These are phyloP conservation scores for Murina feae DNA, from an alignment of 2,113 vertebrate species.

Conservation along the genomic window DNA sequence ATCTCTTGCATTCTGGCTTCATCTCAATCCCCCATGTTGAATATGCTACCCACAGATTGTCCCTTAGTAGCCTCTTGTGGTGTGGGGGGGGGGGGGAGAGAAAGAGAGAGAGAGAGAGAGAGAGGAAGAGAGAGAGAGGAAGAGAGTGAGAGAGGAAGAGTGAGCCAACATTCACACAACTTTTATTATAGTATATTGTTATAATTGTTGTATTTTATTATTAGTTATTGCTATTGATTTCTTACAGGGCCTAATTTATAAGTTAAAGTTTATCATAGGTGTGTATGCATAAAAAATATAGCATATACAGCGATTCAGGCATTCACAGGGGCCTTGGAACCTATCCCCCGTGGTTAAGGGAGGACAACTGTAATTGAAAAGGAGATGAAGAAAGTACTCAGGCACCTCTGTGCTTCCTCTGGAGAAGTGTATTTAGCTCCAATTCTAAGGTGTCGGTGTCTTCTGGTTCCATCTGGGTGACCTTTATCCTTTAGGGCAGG, in stretches of 20 bases:
- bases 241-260: neutral
- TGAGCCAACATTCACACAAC: neutral
- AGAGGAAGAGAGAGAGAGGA: neutral
- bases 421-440: neutral
- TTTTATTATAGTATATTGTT: neutral
- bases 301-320: neutral
- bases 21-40: neutral
- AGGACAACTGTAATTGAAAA: neutral
- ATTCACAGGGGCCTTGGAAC: neutral
- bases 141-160: neutral
- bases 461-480: neutral
- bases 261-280: neutral
- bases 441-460: neutral
- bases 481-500: neutral
- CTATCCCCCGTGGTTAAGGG: neutral
- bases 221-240: neutral
- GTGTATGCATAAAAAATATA: neutral
- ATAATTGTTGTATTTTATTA: neutral
- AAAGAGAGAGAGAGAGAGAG: neutral
- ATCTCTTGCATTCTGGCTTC: neutral
- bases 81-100: accelerated
- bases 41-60: neutral
- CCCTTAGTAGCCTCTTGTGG: neutral
- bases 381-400: neutral
- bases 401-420: neutral